phyloP scores from a whole-genome alignment of 2,888 invertebrate species.

The Lottia scabra region DNA sequence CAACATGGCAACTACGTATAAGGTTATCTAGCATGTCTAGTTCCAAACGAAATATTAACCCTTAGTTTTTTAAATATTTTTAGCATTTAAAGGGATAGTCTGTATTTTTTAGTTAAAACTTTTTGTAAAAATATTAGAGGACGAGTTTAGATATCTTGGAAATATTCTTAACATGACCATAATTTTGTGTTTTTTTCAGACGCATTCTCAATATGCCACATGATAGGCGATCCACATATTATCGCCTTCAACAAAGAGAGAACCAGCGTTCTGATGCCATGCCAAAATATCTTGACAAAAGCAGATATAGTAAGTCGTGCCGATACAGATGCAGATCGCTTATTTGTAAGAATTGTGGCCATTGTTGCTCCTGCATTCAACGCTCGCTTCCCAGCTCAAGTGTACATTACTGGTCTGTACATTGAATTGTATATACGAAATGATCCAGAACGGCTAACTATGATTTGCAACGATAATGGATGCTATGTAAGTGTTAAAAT shows the following conservation, averaged over 20 bases:
- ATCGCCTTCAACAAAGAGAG: background rate
- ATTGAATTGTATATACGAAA: background rate
- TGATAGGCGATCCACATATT: background rate
- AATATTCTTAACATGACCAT: too few relatives aligned
- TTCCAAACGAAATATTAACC: too few relatives aligned
- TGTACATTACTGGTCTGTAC: background rate
- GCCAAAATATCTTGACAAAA: background rate
- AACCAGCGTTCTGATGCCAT: background rate
- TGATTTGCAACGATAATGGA: too few relatives aligned
- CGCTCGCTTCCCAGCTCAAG: background rate
- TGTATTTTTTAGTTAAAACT: too few relatives aligned
- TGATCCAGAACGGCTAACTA: too few relatives aligned
- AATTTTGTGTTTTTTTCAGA: background rate
- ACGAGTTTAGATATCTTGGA: too few relatives aligned
- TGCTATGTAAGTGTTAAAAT: too few relatives aligned
- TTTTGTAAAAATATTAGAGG: too few relatives aligned
- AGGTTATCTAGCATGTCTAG: too few relatives aligned
- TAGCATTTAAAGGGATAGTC: too few relatives aligned
- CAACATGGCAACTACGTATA: too few relatives aligned
- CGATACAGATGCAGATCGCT: background rate
- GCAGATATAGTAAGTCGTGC: background rate
- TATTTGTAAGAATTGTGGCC: background rate
- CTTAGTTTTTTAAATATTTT: too few relatives aligned
- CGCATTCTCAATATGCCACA: background rate
- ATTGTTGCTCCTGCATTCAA: background rate